phyloP scores from a whole-genome alignment of 92 coral and sea anemone genomes.

The Epizoanthus rinbou region DNA sequence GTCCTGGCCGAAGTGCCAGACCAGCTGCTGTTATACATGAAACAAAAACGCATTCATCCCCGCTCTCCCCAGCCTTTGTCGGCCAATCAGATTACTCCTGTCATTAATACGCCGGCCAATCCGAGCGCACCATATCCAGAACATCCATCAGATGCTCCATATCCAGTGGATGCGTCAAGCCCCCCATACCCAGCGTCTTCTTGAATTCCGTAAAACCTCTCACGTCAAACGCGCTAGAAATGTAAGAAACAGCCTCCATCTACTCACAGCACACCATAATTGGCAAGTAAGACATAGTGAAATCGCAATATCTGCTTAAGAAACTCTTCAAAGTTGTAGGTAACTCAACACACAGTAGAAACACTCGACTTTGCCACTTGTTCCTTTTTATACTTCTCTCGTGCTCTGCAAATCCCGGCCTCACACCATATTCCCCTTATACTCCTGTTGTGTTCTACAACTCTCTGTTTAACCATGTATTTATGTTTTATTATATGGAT shows the following conservation, averaged over 20 bases:
- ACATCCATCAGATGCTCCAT: conserved; percentile 15
- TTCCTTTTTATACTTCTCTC: no score
- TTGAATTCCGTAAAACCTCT: conserved; percentile 36
- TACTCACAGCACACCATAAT: no score
- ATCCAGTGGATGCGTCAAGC: neutral
- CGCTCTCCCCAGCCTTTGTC: conserved; percentile 58
- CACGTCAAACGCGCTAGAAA: neutral
- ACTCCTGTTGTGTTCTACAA: no score
- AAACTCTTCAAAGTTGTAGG: no score
- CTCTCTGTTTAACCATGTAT: no score
- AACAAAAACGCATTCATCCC: conserved; percentile 59
- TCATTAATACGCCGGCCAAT: conserved; percentile 50
- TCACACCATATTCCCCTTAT: no score
- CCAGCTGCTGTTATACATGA: conserved; percentile 74
- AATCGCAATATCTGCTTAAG: no score
- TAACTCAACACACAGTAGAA: no score
- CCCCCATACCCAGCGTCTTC: conserved; percentile 49
- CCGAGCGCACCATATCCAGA: conserved; percentile 52
- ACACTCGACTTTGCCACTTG: no score
- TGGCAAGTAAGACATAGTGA: no score
- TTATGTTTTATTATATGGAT: no score
- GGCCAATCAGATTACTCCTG: conserved; percentile 59
- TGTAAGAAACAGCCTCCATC: neutral
- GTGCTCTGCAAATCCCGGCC: no score
- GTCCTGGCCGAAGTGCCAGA: conserved; percentile 88